Conservation (phyloP, 1,140 invertebrate species). For the Wasmannia auropunctata region DNA sequence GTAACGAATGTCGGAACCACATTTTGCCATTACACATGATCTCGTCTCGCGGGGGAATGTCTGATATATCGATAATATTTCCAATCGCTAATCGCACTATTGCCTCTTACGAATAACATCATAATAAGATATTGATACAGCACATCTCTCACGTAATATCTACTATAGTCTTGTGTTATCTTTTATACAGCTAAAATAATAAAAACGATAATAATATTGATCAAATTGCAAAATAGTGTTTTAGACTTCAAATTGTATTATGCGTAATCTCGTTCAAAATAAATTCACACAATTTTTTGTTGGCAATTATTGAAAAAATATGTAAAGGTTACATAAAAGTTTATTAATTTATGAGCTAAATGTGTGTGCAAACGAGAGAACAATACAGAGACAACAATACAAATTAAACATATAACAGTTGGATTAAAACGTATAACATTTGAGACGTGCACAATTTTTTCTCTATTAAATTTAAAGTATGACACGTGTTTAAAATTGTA, state of each 20-base stretch:
- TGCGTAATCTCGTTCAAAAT: not conserved
- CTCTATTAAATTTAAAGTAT: constrained; percentile 17
- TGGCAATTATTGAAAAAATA: not conserved
- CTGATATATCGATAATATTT: constrained; percentile 80
- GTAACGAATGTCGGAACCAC: constrained; percentile 81
- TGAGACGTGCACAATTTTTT: constrained; percentile 8
- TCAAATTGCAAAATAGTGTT: not conserved
- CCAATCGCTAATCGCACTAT: constrained; percentile 81
- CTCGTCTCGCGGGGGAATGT: constrained; percentile 75
- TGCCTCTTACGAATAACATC: not conserved
- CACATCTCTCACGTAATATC: not conserved
- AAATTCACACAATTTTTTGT: not conserved
- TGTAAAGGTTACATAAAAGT: not conserved
- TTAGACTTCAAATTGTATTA: not conserved
- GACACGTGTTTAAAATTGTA: constrained; percentile 16
- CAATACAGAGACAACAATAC: not conserved
- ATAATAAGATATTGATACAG: not conserved
- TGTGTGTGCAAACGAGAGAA: not conserved
- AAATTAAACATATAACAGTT: constrained; percentile 1
- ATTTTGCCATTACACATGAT: constrained; percentile 81
- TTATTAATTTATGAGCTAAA: constrained; percentile 36
- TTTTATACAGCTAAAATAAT: not conserved
- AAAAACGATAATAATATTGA: not conserved
- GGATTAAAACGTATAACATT: constrained; percentile 22
- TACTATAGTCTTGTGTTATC: not conserved